Conservation (phyloP, 1,140 invertebrate genomes). For the Heterodera schachtii region DNA sequence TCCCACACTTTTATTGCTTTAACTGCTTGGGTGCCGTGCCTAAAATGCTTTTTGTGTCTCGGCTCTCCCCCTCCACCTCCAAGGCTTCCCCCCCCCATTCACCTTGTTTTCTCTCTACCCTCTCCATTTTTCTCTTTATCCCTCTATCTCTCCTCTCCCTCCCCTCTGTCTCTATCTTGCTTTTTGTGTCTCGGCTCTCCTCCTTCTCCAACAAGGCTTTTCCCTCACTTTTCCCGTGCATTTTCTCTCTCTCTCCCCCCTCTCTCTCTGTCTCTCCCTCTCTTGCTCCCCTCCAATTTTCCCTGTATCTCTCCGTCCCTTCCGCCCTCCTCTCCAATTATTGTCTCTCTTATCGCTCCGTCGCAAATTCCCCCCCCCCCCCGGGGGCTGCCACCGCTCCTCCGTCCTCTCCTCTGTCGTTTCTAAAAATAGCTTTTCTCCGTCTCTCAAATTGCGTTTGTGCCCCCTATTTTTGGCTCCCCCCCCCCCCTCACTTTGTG, state of each 20-base stretch:
- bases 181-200: not conserved
- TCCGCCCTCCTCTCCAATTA: too few species aligned
- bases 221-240: not conserved
- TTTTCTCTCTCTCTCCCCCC: slow-evolving; percentile 5
- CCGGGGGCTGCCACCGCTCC: too few species aligned
- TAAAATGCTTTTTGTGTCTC: not conserved
- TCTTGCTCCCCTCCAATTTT: not conserved
- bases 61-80: not conserved
- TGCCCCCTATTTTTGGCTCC: too few species aligned
- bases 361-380: too few species aligned
- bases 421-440: too few species aligned
- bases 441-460: too few species aligned
- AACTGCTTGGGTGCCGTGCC: too few species aligned
- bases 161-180: not conserved
- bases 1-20: too few species aligned
- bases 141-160: slow-evolving; percentile 4
- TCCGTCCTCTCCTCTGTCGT: too few species aligned
- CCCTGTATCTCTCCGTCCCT: not conserved
- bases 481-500: too few species aligned
- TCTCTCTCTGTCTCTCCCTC: not conserved
- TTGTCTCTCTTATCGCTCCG: too few species aligned
- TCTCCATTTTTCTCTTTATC: not conserved
- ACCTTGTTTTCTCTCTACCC: not conserved
- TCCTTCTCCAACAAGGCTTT: not conserved
- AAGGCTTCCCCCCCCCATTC: not conserved